Evolutionary conservation across 2,888 invertebrate genomes (phyloP), one percentile per base, ranked within the genome.

Genomic region (Punctoribates punctum): DNA sequence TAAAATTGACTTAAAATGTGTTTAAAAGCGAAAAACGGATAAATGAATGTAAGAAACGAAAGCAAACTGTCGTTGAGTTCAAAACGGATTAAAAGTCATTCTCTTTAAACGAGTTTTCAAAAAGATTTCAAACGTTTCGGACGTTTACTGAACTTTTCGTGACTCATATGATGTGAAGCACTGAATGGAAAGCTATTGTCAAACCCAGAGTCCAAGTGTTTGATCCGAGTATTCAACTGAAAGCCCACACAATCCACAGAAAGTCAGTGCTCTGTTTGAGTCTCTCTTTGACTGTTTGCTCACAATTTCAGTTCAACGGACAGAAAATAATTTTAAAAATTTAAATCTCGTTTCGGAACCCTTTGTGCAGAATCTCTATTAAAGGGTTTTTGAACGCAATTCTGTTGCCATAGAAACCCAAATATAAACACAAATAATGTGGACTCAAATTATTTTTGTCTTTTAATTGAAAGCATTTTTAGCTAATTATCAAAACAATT

Each of bases 91-190:
- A 11, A 51, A 51, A 51, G 51, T 51, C n/a, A n/a, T 51, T 51
- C 51, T 51, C n/a, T 51, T 51, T 51, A 51, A 51, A 51, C 51
- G n/a, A 51, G 51, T 51, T 51, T 51, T 60, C 9, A 23, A 60
- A 25, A 6, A 23, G 20, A 60, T 20, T 25, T 11, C 60, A 23
- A 54, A 54, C 25, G 25, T 60, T 60, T 60, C 5, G 13, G 25
- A 60, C 60, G 60, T 60, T 60, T 60, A 60, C 60, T 60, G 23
- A 60, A 60, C 60, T 25, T 25, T 60, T 60, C 20, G 60, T 60
- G 60, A 23, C 11, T 60, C 20, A 60, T 27, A 60, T 25, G 27
- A 9, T 51, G 17, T 42, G 42, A 42, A 42, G 11, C 6, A 9
- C 42, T 9, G 42, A 42, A 11, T n/a, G 23, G 5, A 11, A 60